Evolutionary conservation across 2,888 invertebrate species (phyloP).

Genomic region (Acleris sparsana): DNA sequence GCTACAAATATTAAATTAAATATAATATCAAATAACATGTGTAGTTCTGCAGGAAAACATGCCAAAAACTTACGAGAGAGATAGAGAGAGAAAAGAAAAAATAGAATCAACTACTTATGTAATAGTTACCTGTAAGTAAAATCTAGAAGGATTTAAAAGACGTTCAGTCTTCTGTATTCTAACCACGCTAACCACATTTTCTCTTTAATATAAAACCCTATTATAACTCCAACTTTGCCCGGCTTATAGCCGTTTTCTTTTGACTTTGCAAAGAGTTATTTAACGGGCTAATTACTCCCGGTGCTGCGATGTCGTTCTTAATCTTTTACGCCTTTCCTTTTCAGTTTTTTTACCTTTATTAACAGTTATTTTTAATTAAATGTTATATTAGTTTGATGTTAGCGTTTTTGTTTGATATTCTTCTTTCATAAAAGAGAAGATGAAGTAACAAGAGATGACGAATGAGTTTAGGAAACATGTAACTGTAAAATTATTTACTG

Average conservation of each 20-base stretch:
- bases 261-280: constrained; percentile 19
- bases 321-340: constrained; percentile 8
- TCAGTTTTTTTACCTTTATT: constrained; percentile 7
- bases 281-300: constrained; percentile 14
- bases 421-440: background rate
- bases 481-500: too few species aligned
- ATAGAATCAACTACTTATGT: too few species aligned
- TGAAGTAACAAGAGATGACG: too few species aligned
- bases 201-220: constrained; percentile 17
- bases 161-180: too few species aligned
- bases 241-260: constrained; percentile 8
- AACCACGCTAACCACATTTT: constrained; percentile 1
- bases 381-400: background rate
- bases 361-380: constrained; percentile 22
- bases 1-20: too few species aligned
- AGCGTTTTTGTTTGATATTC: background rate
- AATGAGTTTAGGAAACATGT: too few species aligned
- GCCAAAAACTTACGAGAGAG: too few species aligned
- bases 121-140: too few species aligned
- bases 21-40: too few species aligned
- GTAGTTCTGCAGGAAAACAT: too few species aligned
- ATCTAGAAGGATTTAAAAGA: too few species aligned
- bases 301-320: background rate
- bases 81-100: too few species aligned
- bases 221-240: constrained; percentile 19